Percentiles rank a stretch among this genome's conserved stretches.
phyloP scores from a whole-genome alignment of 2,888 invertebrate species.

The Sinopyrophorus schimmeli region DNA sequence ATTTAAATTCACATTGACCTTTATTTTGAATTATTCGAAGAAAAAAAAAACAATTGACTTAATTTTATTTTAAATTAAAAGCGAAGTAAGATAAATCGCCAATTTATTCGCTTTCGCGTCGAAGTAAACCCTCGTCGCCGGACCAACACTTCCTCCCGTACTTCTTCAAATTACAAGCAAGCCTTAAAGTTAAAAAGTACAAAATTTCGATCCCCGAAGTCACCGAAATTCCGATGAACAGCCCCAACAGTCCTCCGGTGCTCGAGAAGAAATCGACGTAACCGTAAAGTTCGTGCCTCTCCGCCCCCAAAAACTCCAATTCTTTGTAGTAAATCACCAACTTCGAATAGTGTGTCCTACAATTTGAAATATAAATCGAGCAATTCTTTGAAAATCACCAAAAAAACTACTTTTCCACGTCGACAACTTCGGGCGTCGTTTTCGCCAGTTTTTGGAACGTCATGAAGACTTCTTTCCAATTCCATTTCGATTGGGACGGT shows the following conservation, averaged over 20 bases:
- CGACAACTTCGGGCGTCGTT: constrained; percentile 7
- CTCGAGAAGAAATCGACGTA: constrained; percentile 71
- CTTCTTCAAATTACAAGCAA: constrained; percentile 15
- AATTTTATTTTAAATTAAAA: too few species aligned
- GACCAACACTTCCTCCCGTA: constrained; percentile 14
- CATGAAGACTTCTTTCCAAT: background rate
- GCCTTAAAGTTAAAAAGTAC: constrained; percentile 13
- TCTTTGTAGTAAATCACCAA: constrained; percentile 71
- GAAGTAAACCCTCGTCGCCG: too few species aligned
- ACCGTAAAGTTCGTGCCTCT: constrained; percentile 69
- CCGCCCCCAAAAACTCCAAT: constrained; percentile 68
- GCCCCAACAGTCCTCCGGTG: constrained; percentile 68
- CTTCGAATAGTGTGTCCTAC: constrained; percentile 56
- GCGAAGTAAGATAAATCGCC: too few species aligned
- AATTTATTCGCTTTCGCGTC: too few species aligned
- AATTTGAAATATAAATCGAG: background rate
- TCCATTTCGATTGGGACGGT: constrained; percentile 12
- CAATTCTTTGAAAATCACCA: constrained; percentile 4
- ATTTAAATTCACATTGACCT: too few species aligned
- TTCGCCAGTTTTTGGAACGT: background rate
- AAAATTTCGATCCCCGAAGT: constrained; percentile 15
- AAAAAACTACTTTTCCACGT: background rate
- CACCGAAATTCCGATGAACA: constrained; percentile 20
- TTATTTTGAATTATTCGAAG: too few species aligned
- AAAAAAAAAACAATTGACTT: too few species aligned